These are phyloP conservation scores for Drosophila mimetica DNA, from an alignment of 2,888 invertebrate genomes.

Conservation along the genomic window DNA sequence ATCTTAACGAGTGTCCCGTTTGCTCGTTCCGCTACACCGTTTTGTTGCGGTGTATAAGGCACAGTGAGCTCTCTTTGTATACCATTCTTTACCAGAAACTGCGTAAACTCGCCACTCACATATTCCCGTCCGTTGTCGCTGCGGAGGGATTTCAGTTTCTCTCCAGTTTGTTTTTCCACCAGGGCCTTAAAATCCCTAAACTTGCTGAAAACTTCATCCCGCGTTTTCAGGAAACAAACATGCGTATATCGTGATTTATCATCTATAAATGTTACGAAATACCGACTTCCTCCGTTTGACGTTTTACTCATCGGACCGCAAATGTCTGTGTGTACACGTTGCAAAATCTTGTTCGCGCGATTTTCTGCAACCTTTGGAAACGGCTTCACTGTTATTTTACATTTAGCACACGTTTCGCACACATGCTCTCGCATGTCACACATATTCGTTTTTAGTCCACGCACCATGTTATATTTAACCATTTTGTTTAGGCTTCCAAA, in stretches of 20 bases:
- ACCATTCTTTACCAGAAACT: too few species aligned
- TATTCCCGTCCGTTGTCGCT: background rate
- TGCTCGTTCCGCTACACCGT: too few species aligned
- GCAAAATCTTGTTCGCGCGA: slow-evolving; percentile 5
- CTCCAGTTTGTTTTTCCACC: background rate
- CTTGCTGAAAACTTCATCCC: background rate
- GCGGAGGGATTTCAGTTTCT: background rate
- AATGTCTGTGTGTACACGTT: background rate
- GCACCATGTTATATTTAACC: too few species aligned
- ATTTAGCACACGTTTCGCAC: slow-evolving; percentile 12
- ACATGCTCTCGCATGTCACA: background rate
- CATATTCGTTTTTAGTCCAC: too few species aligned
- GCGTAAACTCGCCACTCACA: too few species aligned
- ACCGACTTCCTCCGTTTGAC: too few species aligned
- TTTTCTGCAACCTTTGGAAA: slow-evolving; percentile 1
- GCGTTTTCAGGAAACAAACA: slow-evolving; percentile 3
- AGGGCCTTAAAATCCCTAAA: background rate
- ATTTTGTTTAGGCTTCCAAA: background rate
- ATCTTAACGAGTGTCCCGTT: too few species aligned
- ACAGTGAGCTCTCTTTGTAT: too few species aligned
- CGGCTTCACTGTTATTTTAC: slow-evolving; percentile 1
- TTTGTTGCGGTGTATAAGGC: too few species aligned
- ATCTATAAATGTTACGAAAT: too few species aligned
- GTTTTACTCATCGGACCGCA: too few species aligned
- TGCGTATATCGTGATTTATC: background rate